Percentiles rank a stretch among this genome's conserved stretches.
Evolutionary conservation across 2,797 vertebrate genomes (phyloP).

Genomic region (Mycteria americana): DNA sequence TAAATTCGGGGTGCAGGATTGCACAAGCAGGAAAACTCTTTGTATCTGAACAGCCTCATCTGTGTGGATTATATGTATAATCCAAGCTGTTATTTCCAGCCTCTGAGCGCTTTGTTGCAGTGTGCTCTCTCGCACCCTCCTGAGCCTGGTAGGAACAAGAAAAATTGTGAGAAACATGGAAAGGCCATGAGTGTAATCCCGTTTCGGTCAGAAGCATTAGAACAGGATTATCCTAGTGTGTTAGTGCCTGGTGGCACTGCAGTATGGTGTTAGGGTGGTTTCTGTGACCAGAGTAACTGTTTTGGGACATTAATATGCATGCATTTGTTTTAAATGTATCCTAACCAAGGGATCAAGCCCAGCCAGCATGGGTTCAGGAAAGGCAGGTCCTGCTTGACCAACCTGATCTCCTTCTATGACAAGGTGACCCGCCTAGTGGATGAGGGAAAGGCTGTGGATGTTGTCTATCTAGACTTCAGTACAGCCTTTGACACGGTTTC

Average conservation of each 20-base stretch:
- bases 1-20: background rate
- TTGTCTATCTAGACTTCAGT: too few relatives aligned
- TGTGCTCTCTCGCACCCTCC: background rate
- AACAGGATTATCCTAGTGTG: background rate
- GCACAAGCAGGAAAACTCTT: background rate
- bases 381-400: too few relatives aligned
- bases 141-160: background rate
- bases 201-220: background rate
- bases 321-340: background rate
- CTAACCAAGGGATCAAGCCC: background rate
- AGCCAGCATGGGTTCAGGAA: too few relatives aligned
- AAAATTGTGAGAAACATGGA: background rate
- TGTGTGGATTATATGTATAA: background rate
- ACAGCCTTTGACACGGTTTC: too few relatives aligned
- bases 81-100: background rate
- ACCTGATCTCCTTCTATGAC: too few relatives aligned
- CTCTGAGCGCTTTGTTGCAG: background rate
- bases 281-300: background rate
- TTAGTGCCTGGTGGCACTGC: background rate
- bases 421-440: too few relatives aligned
- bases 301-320: background rate
- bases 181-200: background rate
- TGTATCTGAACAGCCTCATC: background rate
- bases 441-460: too few relatives aligned
- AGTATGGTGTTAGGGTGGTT: background rate